A percentile compares a stretch with the other conserved stretches of the same genome.
These are phyloP conservation scores for Hemaris fuciformis DNA, from an alignment of 2,888 invertebrate genomes.

Conservation along the genomic window DNA sequence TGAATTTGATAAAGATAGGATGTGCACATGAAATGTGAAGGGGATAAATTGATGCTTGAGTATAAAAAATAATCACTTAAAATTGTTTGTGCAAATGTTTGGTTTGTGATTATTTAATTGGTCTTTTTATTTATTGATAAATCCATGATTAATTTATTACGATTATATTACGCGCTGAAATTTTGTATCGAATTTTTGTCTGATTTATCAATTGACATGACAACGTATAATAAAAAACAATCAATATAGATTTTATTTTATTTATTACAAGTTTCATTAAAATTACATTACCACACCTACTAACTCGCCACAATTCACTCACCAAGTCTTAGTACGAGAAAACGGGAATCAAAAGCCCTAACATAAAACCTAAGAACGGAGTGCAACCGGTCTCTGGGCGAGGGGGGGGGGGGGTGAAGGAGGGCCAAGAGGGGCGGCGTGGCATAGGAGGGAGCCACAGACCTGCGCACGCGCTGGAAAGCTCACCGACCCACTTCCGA, in stretches of 20 bases:
- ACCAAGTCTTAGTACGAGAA: background rate
- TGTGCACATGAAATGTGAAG: background rate
- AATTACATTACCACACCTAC: background rate
- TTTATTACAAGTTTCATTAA: too few species aligned
- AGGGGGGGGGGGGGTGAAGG: background rate
- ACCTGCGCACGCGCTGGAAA: slow-evolving; percentile 55
- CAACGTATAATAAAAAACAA: too few species aligned
- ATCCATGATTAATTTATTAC: too few species aligned
- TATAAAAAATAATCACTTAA: too few species aligned
- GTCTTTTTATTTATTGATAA: too few species aligned
- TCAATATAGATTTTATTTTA: too few species aligned
- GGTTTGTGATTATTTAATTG: too few species aligned
- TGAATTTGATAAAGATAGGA: background rate
- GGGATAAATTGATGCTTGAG: too few species aligned
- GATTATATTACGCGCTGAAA: too few species aligned
- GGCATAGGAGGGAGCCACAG: slow-evolving; percentile 44
- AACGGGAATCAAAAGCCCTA: slow-evolving; percentile 7
- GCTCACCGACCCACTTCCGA: slow-evolving; percentile 64
- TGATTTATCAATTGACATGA: too few species aligned
- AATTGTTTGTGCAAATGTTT: too few species aligned
- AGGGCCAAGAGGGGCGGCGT: slow-evolving; percentile 7
- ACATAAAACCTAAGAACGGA: slow-evolving; percentile 5
- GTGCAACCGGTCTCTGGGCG: background rate
- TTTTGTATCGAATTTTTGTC: too few species aligned
- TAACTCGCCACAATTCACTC: background rate